Base-by-base conservation (phyloP, 1,140 invertebrate genomes). In the Anagrus nilaparvatae region DNA sequence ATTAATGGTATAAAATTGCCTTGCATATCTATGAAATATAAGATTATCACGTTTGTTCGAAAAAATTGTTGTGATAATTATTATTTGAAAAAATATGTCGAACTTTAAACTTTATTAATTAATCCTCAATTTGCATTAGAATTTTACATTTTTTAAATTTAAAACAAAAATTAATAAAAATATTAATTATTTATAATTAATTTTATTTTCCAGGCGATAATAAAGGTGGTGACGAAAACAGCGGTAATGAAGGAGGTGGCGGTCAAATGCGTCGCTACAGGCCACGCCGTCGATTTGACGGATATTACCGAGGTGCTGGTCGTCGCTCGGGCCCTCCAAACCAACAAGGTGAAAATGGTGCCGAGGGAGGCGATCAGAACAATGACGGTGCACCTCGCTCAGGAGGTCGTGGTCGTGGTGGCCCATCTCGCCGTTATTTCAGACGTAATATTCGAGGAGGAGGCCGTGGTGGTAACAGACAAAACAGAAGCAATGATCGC, bases 361-460 rank as follows among this genome's bases (percentile, higher is more conserved):
- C 59, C 13, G 60, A 62, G 41, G 60, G 56, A 4, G 53, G 44
- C 49, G 65, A 55, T 13, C 58, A 55, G 25, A 66, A 49, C 13
- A 65, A 55, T 33, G 63, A 60, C 24, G 61, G 60, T 19, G 63
- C 55, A 23, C 60, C 58, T 34, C 69, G 69, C 36, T 63, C 71
- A 19, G 68, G 62, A 34, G 59, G 63, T 20, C 59, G 69, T 3
- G 62, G 65, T 27, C 63, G 69, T 28, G 65, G 70, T 37, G 65
- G 72, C 40, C 65, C 72, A 27, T 70, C 73, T 47, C 71, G 78
- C 51, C 73, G 78, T 43, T 80, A 75, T 61, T 80, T 76, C 68
- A 74, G 77, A 44, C 73, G 78, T 33, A 74, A 76, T 50, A 74
- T 70, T 56, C 72, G 74, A 42, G 72, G 75, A 39, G 73, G 73